These are phyloP conservation scores for Lucifuga dentata DNA, from an alignment of 2,113 vertebrate species.

Conservation along the genomic window DNA sequence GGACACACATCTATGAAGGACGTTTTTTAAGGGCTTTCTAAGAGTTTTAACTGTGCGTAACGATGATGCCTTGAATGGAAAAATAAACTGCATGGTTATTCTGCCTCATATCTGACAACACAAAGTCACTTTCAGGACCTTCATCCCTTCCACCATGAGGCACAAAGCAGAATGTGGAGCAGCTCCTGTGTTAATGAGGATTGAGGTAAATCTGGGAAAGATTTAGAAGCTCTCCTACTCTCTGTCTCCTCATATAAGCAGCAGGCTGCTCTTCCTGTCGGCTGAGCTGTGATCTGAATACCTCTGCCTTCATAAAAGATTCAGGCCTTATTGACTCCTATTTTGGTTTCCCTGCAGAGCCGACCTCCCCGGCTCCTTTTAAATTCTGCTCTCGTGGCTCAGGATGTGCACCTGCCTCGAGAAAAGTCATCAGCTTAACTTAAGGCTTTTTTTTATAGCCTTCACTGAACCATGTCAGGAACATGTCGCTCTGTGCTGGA, in stretches of 20 bases:
- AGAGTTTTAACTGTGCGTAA: no score
- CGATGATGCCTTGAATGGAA: no score
- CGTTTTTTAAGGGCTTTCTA: no score
- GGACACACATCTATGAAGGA: no score
- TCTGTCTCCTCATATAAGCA: slow-evolving; percentile 82
- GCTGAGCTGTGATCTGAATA: slow-evolving; percentile 89
- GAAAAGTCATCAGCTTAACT: slow-evolving; percentile 31
- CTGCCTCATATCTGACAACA: neutral
- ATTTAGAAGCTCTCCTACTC: slow-evolving; percentile 73
- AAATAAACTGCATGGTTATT: neutral
- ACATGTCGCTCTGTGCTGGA: slow-evolving; percentile 30
- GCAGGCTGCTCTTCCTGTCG: slow-evolving; percentile 78
- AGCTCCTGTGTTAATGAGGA: slow-evolving; percentile 70
- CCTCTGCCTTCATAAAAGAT: slow-evolving; percentile 93
- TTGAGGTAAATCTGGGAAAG: slow-evolving; percentile 78
- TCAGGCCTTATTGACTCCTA: slow-evolving; percentile 89
- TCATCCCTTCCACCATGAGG: slow-evolving; percentile 6
- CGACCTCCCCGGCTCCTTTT: slow-evolving; percentile 72
- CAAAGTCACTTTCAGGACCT: slow-evolving; percentile 20
- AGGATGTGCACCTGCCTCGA: slow-evolving; percentile 70
- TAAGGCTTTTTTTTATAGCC: slow-evolving; percentile 53
- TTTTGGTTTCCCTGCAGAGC: slow-evolving; percentile 73
- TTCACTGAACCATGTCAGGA: slow-evolving; percentile 35
- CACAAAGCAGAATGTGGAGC: slow-evolving; percentile 47
- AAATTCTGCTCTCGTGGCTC: slow-evolving; percentile 76